Evolutionary conservation across 2,888 invertebrate species (phyloP), one percentile per base, ranked within the genome.

Genomic region (Balanococcus diminutus): DNA sequence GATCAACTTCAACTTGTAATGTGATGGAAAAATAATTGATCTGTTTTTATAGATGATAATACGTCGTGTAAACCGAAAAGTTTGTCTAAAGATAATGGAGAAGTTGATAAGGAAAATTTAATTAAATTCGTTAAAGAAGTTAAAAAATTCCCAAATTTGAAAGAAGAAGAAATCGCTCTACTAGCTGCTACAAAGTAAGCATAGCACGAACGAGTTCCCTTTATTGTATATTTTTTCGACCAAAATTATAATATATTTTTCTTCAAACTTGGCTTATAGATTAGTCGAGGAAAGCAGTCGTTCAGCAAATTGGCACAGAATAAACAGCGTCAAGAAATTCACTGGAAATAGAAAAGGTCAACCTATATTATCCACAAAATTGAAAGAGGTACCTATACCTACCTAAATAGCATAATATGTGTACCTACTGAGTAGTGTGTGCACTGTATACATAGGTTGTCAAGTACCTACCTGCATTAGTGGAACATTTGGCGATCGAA

Each of bases 281-380:
- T 87, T 92, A 87, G 90, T 91, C 28, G 91, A 91, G 87, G 90
- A 91, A 39, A 90, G 90, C 87, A 90, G 90, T 0, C 92, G 92
- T 88, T 90, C 91, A 56, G 90, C 91, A 9, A 90, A 92, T 88
- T 93, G 92, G 92, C 93, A 93, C 89, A 90, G 92, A 14, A 92
- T 93, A 87, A 91, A 91, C 86, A 92, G 92, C 39, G 90, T 91
- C 56, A 89, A 92, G 8, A 89, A 89, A 82, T 87, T 92, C 87
- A 90, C 91, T 2, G 92, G 92, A 19, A 90, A 91, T 39, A 89
- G 89, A 83, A 90, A 90, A 89, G 89, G 90, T 87, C 88, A 90
- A 87, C 92, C 92, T 0, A 88, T 89, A 75, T 89, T 92, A 61
- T 89, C 89, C 86, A 89, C 90, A 8, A 90, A 91, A 86, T 90